phyloP scores from a whole-genome alignment of 2,888 invertebrate genomes.

The Cephus spinipes region DNA sequence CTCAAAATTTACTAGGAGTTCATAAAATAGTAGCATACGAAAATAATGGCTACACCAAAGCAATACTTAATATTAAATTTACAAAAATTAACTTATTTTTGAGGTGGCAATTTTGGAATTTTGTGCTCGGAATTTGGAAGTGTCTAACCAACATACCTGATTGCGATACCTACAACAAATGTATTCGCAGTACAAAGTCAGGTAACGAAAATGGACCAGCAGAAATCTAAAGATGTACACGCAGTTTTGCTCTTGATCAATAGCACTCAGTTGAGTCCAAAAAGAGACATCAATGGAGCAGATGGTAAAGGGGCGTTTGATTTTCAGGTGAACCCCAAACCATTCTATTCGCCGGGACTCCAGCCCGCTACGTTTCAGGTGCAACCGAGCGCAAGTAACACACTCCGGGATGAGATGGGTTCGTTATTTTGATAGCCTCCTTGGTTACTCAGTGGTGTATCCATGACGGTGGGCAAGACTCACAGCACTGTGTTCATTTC shows the following conservation, averaged over 20 bases:
- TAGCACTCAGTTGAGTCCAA: slow-evolving; percentile 30
- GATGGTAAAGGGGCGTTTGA: slow-evolving; percentile 41
- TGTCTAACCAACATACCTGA: neutral
- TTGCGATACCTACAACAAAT: neutral
- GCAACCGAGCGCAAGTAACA: slow-evolving; percentile 56
- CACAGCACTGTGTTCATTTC: neutral
- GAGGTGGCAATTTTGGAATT: neutral
- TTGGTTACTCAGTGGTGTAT: slow-evolving; percentile 19
- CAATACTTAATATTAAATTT: too few relatives aligned
- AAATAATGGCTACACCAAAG: too few relatives aligned
- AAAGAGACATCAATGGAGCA: slow-evolving; percentile 44
- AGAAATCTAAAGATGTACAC: neutral
- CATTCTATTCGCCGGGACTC: slow-evolving; percentile 9
- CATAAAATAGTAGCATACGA: too few relatives aligned
- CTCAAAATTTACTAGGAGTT: neutral
- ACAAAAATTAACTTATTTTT: neutral
- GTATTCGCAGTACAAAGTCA: neutral
- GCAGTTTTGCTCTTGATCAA: slow-evolving; percentile 42
- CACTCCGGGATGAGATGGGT: slow-evolving; percentile 53
- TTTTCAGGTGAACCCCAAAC: slow-evolving; percentile 33
- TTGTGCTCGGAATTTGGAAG: neutral
- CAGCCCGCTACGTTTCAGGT: slow-evolving; percentile 44
- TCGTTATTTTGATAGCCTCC: slow-evolving; percentile 62
- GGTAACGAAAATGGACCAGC: neutral
- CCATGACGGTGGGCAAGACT: neutral